phyloP scores from a whole-genome alignment of 2,888 invertebrate species.

The Drosophila falleni region DNA sequence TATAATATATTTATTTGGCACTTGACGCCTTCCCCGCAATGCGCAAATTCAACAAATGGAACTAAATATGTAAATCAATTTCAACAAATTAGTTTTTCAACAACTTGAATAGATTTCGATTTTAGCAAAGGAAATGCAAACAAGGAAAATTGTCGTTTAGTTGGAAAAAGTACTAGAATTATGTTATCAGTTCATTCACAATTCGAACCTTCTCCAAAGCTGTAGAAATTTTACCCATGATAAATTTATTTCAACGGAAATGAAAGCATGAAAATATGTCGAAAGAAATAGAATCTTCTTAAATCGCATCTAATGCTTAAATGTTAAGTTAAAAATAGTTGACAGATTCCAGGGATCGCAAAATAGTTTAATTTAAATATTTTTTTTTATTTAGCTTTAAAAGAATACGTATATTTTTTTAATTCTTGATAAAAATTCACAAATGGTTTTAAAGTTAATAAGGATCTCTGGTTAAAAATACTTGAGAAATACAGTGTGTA shows the following conservation, averaged over 20 bases:
- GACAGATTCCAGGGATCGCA: background rate
- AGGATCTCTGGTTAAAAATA: background rate
- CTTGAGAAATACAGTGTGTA: background rate
- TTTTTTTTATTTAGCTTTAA: background rate
- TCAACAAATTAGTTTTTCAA: conserved; percentile 19
- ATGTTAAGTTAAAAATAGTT: too few relatives aligned
- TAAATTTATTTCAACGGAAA: background rate
- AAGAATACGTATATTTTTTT: background rate
- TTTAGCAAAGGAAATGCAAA: conserved; percentile 9
- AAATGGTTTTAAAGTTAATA: background rate
- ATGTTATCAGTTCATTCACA: background rate
- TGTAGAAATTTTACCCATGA: background rate
- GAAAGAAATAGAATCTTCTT: background rate
- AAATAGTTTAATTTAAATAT: background rate
- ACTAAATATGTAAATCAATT: conserved; percentile 30
- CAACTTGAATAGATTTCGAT: conserved; percentile 19
- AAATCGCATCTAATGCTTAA: too few relatives aligned
- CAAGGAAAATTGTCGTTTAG: conserved; percentile 10
- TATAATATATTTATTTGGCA: conserved; percentile 31
- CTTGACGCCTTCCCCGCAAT: conserved; percentile 51
- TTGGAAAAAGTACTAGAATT: background rate
- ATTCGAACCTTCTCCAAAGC: background rate
- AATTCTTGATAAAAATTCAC: too few relatives aligned
- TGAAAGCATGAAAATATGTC: background rate
- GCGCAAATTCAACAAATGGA: conserved; percentile 62